phyloP scores from a whole-genome alignment of 2,797 vertebrate genomes.

The Furcifer pardalis region DNA sequence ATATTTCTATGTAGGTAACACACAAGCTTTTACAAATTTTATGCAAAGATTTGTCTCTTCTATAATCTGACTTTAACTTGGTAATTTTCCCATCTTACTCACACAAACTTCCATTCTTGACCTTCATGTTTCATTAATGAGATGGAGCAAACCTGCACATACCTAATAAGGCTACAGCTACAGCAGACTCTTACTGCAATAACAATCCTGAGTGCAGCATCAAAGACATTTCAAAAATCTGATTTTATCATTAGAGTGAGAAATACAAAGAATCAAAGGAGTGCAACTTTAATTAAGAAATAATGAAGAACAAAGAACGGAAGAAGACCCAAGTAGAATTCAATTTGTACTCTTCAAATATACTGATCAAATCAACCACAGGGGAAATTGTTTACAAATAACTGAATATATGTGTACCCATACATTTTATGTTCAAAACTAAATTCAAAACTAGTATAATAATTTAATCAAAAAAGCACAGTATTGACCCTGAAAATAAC shows the following conservation, averaged over 20 bases:
- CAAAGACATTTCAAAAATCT: constrained; percentile 50
- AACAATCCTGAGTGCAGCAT: constrained; percentile 52
- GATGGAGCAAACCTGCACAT: constrained; percentile 33
- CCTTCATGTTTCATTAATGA: constrained; percentile 52
- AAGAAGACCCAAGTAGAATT: constrained; percentile 59
- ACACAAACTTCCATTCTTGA: constrained; percentile 20
- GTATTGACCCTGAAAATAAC: background rate
- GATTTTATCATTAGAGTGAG: constrained; percentile 47
- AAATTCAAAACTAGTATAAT: constrained; percentile 39
- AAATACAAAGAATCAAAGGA: constrained; percentile 49
- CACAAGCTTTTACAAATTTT: background rate
- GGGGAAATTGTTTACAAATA: constrained; percentile 46
- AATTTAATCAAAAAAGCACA: constrained; percentile 3
- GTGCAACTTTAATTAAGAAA: constrained; percentile 57
- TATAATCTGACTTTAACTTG: constrained; percentile 56
- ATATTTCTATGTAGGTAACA: background rate
- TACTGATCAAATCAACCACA: constrained; percentile 61
- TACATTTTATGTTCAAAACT: constrained; percentile 56
- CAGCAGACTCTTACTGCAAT: constrained; percentile 27
- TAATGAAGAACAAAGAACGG: constrained; percentile 48
- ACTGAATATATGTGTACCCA: constrained; percentile 64
- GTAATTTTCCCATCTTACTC: constrained; percentile 46
- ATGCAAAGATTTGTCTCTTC: constrained; percentile 34
- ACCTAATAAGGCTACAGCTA: constrained; percentile 56
- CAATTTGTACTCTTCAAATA: constrained; percentile 63